phyloP scores from a whole-genome alignment of 2,888 invertebrate species.

The Nebria brevicollis region DNA sequence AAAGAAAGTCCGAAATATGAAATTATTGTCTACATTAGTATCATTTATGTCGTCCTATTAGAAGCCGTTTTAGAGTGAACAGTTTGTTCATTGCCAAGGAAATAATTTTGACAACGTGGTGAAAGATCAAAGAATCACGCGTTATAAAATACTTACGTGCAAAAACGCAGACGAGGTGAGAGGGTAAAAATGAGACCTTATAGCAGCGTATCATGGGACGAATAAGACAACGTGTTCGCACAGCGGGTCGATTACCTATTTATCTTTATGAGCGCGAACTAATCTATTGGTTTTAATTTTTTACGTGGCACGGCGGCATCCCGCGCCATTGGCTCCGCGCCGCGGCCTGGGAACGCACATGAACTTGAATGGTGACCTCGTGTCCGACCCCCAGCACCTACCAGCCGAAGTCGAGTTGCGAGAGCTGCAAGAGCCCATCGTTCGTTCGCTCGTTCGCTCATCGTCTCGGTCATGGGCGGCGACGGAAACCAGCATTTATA shows the following conservation, averaged over 20 bases:
- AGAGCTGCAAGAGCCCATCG: not conserved
- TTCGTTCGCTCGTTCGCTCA: not conserved
- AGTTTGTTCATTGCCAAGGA: too few species aligned
- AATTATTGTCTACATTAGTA: too few species aligned
- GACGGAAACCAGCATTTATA: not conserved
- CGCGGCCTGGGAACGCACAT: constrained; percentile 18
- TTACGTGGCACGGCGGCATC: constrained; percentile 23
- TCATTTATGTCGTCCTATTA: too few species aligned
- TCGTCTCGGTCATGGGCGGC: not conserved
- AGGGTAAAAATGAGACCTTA: not conserved
- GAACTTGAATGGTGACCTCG: constrained; percentile 21
- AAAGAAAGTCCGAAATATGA: too few species aligned
- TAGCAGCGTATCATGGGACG: not conserved
- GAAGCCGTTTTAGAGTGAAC: too few species aligned
- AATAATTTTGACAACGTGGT: too few species aligned
- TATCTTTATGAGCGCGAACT: constrained; percentile 30
- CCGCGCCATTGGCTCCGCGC: constrained; percentile 17
- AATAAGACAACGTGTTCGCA: constrained; percentile 7
- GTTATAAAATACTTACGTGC: too few species aligned
- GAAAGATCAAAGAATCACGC: too few species aligned
- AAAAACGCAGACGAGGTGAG: not conserved
- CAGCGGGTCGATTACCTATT: constrained; percentile 23
- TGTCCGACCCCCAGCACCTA: constrained; percentile 9
- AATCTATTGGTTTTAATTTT: constrained; percentile 28
- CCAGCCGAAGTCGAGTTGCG: not conserved